Evolutionary conservation across 1,140 invertebrate species (phyloP).

Genomic region (Neocloeon triangulifer): DNA sequence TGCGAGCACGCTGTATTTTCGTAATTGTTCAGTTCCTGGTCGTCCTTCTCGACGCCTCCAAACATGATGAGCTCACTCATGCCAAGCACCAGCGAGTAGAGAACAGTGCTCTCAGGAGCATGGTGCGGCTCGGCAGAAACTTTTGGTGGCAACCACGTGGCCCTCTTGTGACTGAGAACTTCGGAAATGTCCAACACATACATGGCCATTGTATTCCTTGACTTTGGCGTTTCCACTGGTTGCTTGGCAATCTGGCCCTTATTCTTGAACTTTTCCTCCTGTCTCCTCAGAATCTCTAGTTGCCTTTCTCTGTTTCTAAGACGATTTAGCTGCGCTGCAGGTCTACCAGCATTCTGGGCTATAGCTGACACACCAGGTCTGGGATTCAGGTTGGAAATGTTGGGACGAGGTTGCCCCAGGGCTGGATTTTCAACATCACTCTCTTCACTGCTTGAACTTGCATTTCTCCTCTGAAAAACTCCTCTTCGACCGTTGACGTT

Average conservation of each 20-base stretch:
- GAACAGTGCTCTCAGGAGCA: conserved; percentile 68
- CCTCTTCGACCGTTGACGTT: conserved; percentile 49
- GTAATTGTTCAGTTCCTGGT: no score
- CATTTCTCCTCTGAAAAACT: conserved; percentile 17
- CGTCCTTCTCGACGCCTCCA: conserved; percentile 71
- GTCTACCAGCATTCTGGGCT: no score
- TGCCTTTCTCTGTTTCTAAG: conserved; percentile 29
- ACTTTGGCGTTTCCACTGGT: not conserved
- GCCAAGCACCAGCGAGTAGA: conserved; percentile 72
- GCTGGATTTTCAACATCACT: conserved; percentile 2
- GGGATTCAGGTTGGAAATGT: no score
- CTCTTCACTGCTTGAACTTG: conserved; percentile 8
- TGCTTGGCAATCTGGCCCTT: conserved; percentile 9
- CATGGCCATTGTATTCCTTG: conserved; percentile 41
- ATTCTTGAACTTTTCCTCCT: conserved; percentile 28
- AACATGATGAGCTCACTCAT: conserved; percentile 85
- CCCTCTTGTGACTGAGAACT: conserved; percentile 29
- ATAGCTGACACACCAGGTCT: no score
- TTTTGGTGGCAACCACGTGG: conserved; percentile 54
- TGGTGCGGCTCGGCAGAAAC: conserved; percentile 27
- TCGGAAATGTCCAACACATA: conserved; percentile 70
- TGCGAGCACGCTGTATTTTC: conserved; percentile 48
- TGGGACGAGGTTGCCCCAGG: no score
- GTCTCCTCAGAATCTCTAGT: conserved; percentile 30
- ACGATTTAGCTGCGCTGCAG: no score